Conservation (phyloP, 2,113 vertebrate genomes). For the Triplophysa dalaica region DNA sequence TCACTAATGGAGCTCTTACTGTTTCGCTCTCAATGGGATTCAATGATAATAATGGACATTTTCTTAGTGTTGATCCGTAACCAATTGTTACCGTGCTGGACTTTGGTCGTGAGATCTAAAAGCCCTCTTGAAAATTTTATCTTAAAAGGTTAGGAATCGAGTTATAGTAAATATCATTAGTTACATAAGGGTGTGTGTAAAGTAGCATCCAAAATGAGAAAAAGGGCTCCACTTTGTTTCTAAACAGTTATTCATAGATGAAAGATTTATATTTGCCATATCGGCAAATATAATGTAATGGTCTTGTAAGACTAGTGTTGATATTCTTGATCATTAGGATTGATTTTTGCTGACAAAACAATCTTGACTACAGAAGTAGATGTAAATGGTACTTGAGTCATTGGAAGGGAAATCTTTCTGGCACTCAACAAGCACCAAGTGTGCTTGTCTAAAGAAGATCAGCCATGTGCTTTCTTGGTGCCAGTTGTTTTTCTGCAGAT, state of each 20-base stretch:
- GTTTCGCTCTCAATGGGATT: slow-evolving; percentile 12
- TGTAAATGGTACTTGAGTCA: slow-evolving; percentile 20
- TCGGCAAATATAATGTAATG: not conserved
- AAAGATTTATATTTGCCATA: not conserved
- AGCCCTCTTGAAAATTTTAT: slow-evolving; percentile 21
- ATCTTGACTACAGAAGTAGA: slow-evolving; percentile 25
- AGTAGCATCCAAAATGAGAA: not conserved
- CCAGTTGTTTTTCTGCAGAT: not conserved
- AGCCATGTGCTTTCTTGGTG: not conserved
- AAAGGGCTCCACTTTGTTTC: slow-evolving; percentile 13
- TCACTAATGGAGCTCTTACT: slow-evolving; percentile 49
- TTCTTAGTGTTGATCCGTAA: not conserved
- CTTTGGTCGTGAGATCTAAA: slow-evolving; percentile 7
- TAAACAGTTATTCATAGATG: slow-evolving; percentile 1
- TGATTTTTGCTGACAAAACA: slow-evolving; percentile 15
- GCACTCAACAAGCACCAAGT: not conserved
- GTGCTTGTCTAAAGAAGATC: slow-evolving; percentile 31
- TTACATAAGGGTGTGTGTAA: slow-evolving; percentile 21
- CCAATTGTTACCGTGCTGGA: not conserved
- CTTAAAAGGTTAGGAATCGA: slow-evolving; percentile 5
- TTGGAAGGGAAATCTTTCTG: not conserved
- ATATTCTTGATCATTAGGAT: slow-evolving; percentile 24
- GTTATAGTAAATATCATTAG: not conserved
- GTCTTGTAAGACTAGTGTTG: not conserved
- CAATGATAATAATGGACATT: slow-evolving; percentile 34